Base-by-base conservation (phyloP, 2,888 invertebrate genomes). In the Tridacna gigas region DNA sequence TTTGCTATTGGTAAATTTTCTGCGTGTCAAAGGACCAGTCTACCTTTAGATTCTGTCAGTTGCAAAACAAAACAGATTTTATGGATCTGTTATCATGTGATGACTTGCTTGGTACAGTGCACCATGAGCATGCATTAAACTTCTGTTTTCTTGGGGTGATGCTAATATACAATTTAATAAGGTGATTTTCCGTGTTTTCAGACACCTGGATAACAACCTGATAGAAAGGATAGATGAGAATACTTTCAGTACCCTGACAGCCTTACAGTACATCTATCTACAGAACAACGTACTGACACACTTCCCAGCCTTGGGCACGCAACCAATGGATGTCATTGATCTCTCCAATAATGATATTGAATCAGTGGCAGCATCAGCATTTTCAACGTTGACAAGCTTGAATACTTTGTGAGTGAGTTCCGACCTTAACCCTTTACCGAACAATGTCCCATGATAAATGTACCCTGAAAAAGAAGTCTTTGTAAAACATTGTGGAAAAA, bases 121-220 rank as follows among this genome's bases (percentile, higher is more conserved):
- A n/a, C n/a, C n/a, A n/a, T n/a, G n/a, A n/a, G n/a, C n/a, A n/a
- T n/a, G n/a, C n/a, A n/a, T n/a, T n/a, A n/a, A n/a, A n/a, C n/a
- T n/a, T n/a, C n/a, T n/a, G n/a, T n/a, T n/a, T n/a, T n/a, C n/a
- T n/a, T n/a, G n/a, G n/a, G n/a, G n/a, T n/a, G n/a, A n/a, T n/a
- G n/a, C n/a, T n/a, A n/a, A n/a, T n/a, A n/a, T n/a, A n/a, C n/a
- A n/a, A n/a, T n/a, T n/a, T n/a, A n/a, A n/a, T n/a, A n/a, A 4
- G 37, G 7, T 37, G 2, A 4, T 37, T 37, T 7, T 7, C 37
- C 7, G 37, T 4, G 1, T 51, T 86, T 86, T n/a, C 84, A 90
- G 90, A 18, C 71, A 79, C 37, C 71, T 89, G 15, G 79, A 84
- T 45, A 85, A 84, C 79, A 91, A 91, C 79, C 22, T 73, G 9